A percentile compares a stretch with the other conserved stretches of the same genome.
These are phyloP conservation scores for Callospermophilus lateralis DNA, from an alignment of 2,113 vertebrate genomes.

Conservation along the genomic window DNA sequence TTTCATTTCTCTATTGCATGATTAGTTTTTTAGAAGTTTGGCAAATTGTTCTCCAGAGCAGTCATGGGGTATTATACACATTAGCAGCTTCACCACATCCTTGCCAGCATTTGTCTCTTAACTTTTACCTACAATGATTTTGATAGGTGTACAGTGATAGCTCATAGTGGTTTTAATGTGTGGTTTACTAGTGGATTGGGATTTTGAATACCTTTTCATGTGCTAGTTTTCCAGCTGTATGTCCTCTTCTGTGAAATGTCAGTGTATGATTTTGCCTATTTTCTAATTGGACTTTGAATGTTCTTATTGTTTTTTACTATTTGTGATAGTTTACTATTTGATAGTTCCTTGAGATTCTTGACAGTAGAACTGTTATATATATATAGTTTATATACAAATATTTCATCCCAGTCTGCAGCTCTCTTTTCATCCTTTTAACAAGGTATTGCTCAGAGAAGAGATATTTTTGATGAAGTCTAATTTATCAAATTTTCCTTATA, in stretches of 20 bases:
- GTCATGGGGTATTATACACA: background rate
- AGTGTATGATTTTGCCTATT: background rate
- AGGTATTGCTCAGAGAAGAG: background rate
- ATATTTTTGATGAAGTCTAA: background rate
- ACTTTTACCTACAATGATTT: background rate
- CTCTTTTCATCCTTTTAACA: background rate
- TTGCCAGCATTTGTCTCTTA: background rate
- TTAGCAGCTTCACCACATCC: background rate
- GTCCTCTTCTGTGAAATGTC: background rate
- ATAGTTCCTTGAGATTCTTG: background rate
- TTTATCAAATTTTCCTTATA: background rate
- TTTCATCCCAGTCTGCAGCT: background rate
- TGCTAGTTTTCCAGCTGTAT: background rate
- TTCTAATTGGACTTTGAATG: background rate
- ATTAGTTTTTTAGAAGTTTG: background rate
- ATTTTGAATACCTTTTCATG: background rate
- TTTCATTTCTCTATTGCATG: background rate
- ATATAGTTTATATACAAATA: background rate
- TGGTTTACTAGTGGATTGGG: background rate
- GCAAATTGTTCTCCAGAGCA: background rate
- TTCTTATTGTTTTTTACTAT: background rate
- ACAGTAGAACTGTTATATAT: background rate
- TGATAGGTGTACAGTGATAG: background rate
- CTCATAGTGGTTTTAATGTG: background rate
- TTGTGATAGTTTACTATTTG: background rate